Evolutionary conservation across 2,888 invertebrate genomes (phyloP), one percentile per base, ranked within the genome.

Genomic region (Pegoplata infirma): DNA sequence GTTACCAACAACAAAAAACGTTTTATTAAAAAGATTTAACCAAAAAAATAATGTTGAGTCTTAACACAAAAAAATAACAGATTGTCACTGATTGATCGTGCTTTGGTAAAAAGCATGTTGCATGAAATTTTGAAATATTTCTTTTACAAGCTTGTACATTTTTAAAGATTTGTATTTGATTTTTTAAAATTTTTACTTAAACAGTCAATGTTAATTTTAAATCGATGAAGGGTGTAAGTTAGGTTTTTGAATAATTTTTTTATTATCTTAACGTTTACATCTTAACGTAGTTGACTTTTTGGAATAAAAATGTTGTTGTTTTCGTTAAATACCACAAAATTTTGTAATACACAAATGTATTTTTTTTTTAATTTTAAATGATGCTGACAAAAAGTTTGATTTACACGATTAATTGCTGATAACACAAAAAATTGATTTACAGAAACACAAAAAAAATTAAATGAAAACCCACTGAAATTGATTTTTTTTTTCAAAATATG

Each of bases 331-430:
- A 28, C 71, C 53, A 68, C 44, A 64, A 71, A 71, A 66, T 66
- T 76, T 78, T 28, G 59, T 53, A 76, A 61, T 69, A 32, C 61
- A 66, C 58, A 73, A 21, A 69, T 46, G 47, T 44, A 46, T 49
- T 28, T 6, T 10, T 44, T 51, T 49, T 28, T 6, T 10, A 44
- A 59, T 59, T 81, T 85, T 85, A 87, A 88, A 84, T 85, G 86
- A 86, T 82, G 87, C 86, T 88, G 87, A 88, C 88, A 87, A 88
- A 85, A 84, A 87, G 84, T 86, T 87, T 85, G 85, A 85, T 87
- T 85, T 86, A 86, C 86, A 85, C 87, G 87, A 87, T 87, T 87
- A 87, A 87, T 87, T 86, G 85, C 84, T 84, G 88, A 87, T 86
- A 88, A 87, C 84, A 86, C n/a, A n/a, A n/a, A n/a, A n/a, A n/a